Evolutionary conservation across 2,113 vertebrate genomes (phyloP).

Genomic region (Hassar affinis): DNA sequence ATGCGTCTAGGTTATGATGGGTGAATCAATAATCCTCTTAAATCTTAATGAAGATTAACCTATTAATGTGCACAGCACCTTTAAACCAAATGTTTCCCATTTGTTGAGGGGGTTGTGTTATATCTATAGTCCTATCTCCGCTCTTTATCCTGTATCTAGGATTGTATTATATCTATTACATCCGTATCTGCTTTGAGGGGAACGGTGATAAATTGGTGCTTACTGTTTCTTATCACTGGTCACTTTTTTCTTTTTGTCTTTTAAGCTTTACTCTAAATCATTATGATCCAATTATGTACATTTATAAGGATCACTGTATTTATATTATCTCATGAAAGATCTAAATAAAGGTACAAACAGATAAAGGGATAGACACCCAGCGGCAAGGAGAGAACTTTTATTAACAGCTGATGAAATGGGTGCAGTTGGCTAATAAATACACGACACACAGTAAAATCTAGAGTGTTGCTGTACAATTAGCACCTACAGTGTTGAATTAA

Average conservation of each 20-base stretch:
- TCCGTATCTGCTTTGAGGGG: no score
- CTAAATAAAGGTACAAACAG: background rate
- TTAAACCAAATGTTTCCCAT: conserved; percentile 33
- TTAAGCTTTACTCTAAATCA: background rate
- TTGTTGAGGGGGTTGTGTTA: background rate
- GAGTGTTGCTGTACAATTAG: no score
- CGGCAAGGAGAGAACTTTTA: background rate
- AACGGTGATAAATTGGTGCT: background rate
- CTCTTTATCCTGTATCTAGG: no score
- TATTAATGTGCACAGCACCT: conserved; percentile 35
- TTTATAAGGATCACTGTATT: background rate
- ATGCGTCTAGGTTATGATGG: conserved; percentile 61
- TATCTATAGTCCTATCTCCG: background rate
- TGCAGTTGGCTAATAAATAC: no score
- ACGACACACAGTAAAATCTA: no score
- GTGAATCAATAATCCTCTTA: conserved; percentile 57
- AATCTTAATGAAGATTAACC: conserved; percentile 41
- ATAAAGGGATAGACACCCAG: background rate
- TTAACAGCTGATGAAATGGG: background rate
- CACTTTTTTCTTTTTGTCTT: no score
- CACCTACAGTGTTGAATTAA: no score
- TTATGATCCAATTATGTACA: background rate
- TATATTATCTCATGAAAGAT: background rate
- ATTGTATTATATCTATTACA: no score
- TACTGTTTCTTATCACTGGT: background rate